Conservation (phyloP, 2,888 invertebrate species). For the Kryphioiulus occultus region DNA sequence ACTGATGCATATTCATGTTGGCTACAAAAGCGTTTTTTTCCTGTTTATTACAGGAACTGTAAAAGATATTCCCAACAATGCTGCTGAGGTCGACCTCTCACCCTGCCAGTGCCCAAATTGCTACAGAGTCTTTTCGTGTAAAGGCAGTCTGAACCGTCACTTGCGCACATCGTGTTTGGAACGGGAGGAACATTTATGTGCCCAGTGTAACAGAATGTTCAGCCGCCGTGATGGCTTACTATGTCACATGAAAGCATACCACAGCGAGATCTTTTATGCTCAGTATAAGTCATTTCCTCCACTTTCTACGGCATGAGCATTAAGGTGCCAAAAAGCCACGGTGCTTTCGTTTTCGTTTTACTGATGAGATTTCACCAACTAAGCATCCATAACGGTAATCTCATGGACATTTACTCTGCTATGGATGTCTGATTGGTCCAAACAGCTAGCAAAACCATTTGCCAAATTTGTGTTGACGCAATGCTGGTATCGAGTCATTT, state of each 20-base stretch:
- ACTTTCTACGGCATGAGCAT: not conserved
- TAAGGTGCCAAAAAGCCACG: not conserved
- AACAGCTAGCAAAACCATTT: not conserved
- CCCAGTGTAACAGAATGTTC: slow-evolving; percentile 17
- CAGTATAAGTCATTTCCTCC: not conserved
- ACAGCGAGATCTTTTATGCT: slow-evolving; percentile 28
- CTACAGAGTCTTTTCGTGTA: slow-evolving; percentile 37
- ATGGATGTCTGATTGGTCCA: not conserved
- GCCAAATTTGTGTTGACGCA: not conserved
- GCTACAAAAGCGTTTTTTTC: slow-evolving; percentile 29
- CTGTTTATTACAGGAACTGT: slow-evolving; percentile 18
- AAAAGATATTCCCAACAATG: slow-evolving; percentile 4
- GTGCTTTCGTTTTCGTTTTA: not conserved
- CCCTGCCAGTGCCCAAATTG: slow-evolving; percentile 48
- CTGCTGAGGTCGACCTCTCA: slow-evolving; percentile 14
- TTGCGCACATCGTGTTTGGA: slow-evolving; percentile 39
- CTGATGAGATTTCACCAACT: not conserved
- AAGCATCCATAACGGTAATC: not conserved
- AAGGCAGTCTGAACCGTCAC: slow-evolving; percentile 43
- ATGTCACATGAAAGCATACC: slow-evolving; percentile 45
- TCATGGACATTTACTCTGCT: not conserved
- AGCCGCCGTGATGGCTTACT: slow-evolving; percentile 43
- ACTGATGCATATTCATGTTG: not conserved
- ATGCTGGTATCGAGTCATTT: not conserved
- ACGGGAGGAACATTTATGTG: slow-evolving; percentile 44